Evolutionary conservation across 2,797 vertebrate species (phyloP).

Genomic region (Semaprochilodus insignis): DNA sequence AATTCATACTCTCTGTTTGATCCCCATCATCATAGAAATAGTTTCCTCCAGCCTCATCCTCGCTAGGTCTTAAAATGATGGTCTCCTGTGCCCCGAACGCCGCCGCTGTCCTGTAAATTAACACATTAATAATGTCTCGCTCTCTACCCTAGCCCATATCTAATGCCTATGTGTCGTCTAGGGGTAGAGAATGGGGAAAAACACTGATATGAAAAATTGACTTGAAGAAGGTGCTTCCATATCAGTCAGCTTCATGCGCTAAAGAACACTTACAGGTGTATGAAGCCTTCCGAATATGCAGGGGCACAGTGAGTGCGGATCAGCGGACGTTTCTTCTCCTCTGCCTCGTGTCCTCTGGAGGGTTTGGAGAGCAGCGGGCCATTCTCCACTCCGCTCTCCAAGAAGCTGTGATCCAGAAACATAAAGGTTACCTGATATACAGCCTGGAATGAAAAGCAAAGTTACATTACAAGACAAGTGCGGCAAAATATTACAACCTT

Average conservation of each 20-base stretch:
- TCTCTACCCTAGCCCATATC: slow-evolving; percentile 52
- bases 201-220: slow-evolving; percentile 56
- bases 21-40: slow-evolving; percentile 75
- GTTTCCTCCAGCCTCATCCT: slow-evolving; percentile 69
- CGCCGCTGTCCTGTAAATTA: slow-evolving; percentile 66
- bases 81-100: slow-evolving; percentile 66
- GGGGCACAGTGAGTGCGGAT: slow-evolving; percentile 65
- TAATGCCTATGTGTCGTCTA: slow-evolving; percentile 55
- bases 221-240: slow-evolving; percentile 68
- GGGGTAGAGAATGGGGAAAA: slow-evolving; percentile 53
- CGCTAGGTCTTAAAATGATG: slow-evolving; percentile 66
- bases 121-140: slow-evolving; percentile 62
- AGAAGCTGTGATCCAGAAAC: slow-evolving; percentile 63
- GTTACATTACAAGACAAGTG: slow-evolving; percentile 71
- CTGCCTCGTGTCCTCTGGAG: slow-evolving; percentile 66
- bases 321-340: slow-evolving; percentile 62
- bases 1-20: slow-evolving; percentile 81
- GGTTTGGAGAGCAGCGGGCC: slow-evolving; percentile 32
- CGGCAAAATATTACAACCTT: slow-evolving; percentile 55
- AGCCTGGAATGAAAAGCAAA: slow-evolving; percentile 75
- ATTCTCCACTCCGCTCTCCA: slow-evolving; percentile 52
- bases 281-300: slow-evolving; percentile 55
- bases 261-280: slow-evolving; percentile 66
- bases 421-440: slow-evolving; percentile 65
- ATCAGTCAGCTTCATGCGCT: slow-evolving; percentile 68